Evolutionary conservation across 92 coral and sea anemone genomes (phyloP).

Genomic region (Zoanthus gigantus): DNA sequence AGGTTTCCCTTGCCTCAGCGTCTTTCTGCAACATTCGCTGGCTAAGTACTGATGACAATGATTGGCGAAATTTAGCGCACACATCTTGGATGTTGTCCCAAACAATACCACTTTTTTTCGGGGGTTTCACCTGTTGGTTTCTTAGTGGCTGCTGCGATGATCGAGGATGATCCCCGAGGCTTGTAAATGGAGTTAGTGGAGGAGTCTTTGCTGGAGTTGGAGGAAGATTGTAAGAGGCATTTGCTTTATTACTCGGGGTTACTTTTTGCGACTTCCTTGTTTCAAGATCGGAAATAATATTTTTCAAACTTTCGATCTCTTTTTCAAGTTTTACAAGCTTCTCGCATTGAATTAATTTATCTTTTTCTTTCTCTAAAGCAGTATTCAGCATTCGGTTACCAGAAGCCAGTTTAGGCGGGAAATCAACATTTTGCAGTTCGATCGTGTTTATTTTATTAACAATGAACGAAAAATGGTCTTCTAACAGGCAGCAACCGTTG

Average conservation of each 20-base stretch:
- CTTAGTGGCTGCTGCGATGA: slow-evolving; percentile 5
- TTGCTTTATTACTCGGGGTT: slow-evolving; percentile 8
- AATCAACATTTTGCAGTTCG: not conserved
- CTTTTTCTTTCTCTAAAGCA: not conserved
- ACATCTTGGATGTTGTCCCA: slow-evolving; percentile 26
- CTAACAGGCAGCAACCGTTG: not conserved
- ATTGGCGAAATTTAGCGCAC: slow-evolving; percentile 1
- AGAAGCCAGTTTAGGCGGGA: slow-evolving; percentile 7
- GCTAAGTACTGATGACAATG: slow-evolving; percentile 15
- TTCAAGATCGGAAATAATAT: not conserved
- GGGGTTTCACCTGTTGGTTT: not conserved
- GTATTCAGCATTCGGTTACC: not conserved
- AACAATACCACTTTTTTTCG: not conserved
- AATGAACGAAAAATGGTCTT: not conserved
- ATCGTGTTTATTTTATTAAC: not conserved
- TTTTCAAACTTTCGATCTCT: not conserved
- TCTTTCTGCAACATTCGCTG: slow-evolving; percentile 15
- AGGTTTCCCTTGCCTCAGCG: not conserved
- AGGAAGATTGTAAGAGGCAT: not conserved
- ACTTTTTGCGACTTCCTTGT: not conserved
- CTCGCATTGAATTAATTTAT: not conserved
- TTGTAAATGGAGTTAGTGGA: slow-evolving; percentile 15
- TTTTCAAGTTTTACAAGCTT: slow-evolving; percentile 12
- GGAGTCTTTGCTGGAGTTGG: slow-evolving; percentile 17
- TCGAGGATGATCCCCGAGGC: not conserved